Conservation (phyloP, 2,888 invertebrate species). For the Mystacides longicornis region DNA sequence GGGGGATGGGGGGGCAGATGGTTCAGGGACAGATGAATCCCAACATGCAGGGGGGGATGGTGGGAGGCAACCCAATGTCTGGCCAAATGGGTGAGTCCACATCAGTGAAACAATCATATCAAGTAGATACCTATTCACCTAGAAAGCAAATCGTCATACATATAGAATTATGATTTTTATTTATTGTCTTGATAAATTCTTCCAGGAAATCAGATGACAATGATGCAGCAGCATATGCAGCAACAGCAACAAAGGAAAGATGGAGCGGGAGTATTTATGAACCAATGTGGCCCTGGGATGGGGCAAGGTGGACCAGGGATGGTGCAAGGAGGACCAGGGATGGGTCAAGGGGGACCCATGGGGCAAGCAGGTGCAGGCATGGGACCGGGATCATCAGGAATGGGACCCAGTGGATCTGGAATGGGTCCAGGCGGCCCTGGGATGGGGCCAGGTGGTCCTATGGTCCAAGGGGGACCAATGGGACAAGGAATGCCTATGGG, state of each 20-base stretch:
- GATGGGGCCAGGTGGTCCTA: conserved; percentile 38
- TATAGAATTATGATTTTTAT: neutral
- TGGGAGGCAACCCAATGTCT: conserved; percentile 35
- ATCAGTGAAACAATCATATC: too few relatives aligned
- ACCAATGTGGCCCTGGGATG: conserved; percentile 27
- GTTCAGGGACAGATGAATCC: conserved; percentile 42
- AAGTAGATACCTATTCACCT: too few relatives aligned
- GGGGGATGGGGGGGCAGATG: conserved; percentile 41
- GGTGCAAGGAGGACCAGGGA: conserved; percentile 35
- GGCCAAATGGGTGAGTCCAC: conserved; percentile 39
- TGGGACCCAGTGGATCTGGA: conserved; percentile 35
- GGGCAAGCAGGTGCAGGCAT: conserved; percentile 33
- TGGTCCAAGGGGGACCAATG: conserved; percentile 32
- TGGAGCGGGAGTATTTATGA: conserved; percentile 28
- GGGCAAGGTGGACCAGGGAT: conserved; percentile 31
- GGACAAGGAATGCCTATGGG: conserved; percentile 30
- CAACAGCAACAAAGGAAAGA: conserved; percentile 12
- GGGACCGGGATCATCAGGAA: conserved; percentile 28
- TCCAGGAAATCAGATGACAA: conserved; percentile 39
- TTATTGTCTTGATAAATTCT: conserved; percentile 33
- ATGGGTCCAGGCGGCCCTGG: conserved; percentile 35
- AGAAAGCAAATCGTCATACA: too few relatives aligned
- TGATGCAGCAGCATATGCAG: conserved; percentile 43
- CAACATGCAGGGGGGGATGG: conserved; percentile 44
- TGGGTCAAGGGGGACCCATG: conserved; percentile 32